Evolutionary conservation across 2,113 vertebrate species (phyloP), one percentile per base, ranked within the genome.

Genomic region (Oncorhynchus tshawytscha): DNA sequence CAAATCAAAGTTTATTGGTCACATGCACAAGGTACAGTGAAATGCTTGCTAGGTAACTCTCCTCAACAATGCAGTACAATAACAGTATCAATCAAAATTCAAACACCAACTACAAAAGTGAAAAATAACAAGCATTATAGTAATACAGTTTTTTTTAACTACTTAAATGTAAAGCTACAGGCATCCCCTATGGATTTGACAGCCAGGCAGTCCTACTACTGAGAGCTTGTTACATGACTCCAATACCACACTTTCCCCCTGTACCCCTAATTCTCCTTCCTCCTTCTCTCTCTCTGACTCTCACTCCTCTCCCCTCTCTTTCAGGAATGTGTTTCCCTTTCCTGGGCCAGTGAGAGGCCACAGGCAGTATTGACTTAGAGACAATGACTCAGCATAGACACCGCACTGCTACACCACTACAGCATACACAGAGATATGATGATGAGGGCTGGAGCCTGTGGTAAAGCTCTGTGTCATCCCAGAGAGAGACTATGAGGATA

Each of bases 331-430:
- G 83, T 82, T 80, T 89, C 85, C 83, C 83, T 81, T 84, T 57
- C 72, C 67, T 71, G 73, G 75, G 82, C 64, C 72, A 79, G 80
- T 81, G 71, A 78, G 71, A 84, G 78, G 81, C 78, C 51, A 70
- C 78, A 74, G 71, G 70, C 71, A 4, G 60, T 73, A 24, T 45
- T 20, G 20, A 70, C 76, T 67, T 89, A 84, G 85, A 84, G 88
- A 85, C 75, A 77, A 79, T 91, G 87, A 92, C 86, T 91, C 91
- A 93, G 88, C 90, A 88, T 69, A 69, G 49, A 24, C 20, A 54
- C 51, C 12, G 0, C 16, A 54, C 51, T 54, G 51, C 51, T 54
- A 54, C 13, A 54, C 51, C 20, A 18, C 34, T 20, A 12, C 31
- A 45, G 3, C 29, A 39, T 27, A 31, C 15, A 45, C 15, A 45